Evolutionary conservation across 64 coral and sea anemone species (phyloP).

Genomic region (Dendronephthya gigantea): DNA sequence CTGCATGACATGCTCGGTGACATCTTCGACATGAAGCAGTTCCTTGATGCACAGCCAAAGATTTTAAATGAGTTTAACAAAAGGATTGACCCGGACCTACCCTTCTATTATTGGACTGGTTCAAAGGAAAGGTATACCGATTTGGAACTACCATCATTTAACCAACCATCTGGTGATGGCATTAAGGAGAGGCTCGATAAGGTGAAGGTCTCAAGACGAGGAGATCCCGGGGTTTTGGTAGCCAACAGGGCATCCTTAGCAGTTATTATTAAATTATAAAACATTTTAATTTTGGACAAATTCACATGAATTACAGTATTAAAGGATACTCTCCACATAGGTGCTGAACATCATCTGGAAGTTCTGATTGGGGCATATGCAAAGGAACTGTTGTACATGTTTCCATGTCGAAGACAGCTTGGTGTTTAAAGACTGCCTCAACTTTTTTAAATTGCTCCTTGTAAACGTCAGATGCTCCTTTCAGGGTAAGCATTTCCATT

Average conservation of each 20-base stretch:
- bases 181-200: constrained; percentile 28
- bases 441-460: not conserved
- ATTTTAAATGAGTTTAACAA: constrained; percentile 49
- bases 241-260: not conserved
- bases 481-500: not conserved
- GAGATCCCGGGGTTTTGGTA: not conserved
- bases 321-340: not conserved
- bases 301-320: too few species aligned
- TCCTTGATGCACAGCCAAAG: constrained; percentile 39
- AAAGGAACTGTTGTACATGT: not conserved
- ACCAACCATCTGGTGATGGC: too few species aligned
- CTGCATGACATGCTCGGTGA: constrained; percentile 38
- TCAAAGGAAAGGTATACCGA: not conserved
- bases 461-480: not conserved
- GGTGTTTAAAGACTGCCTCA: not conserved
- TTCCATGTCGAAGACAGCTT: not conserved
- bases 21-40: constrained; percentile 42
- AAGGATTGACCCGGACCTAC: constrained; percentile 45
- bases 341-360: not conserved
- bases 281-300: too few species aligned
- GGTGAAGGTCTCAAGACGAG: not conserved
- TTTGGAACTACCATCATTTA: constrained; percentile 36
- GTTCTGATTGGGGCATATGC: not conserved
- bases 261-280: too few species aligned
- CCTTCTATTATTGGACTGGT: constrained; percentile 50